Percentiles rank a stretch among this genome's conserved stretches.
Evolutionary conservation across 2,888 invertebrate species (phyloP).

Genomic region (Cinara cedri): DNA sequence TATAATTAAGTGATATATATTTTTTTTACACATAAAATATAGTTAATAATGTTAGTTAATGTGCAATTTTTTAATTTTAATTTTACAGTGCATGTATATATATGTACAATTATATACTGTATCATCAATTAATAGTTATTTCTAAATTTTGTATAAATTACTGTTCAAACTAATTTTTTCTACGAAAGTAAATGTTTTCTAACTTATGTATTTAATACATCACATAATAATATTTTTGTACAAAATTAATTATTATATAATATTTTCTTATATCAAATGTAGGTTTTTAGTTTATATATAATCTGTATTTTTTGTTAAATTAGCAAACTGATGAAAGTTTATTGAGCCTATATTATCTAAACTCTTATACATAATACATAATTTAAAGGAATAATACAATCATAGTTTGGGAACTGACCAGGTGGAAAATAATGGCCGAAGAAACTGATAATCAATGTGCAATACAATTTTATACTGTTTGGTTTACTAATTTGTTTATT

Average conservation of each 20-base stretch:
- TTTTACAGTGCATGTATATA: not conserved
- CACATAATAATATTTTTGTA: conserved; percentile 12
- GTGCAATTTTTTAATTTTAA: conserved; percentile 6
- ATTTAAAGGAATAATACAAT: not conserved
- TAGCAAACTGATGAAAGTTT: not conserved
- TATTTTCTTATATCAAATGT: not conserved
- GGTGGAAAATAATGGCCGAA: not conserved
- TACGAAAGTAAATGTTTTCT: not conserved
- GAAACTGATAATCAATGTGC: conserved; percentile 22
- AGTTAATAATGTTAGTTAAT: not conserved
- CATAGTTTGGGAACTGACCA: not conserved
- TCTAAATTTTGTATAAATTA: not conserved
- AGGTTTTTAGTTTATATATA: not conserved
- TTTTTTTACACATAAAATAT: not conserved
- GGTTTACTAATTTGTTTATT: not conserved
- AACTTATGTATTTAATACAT: not conserved
- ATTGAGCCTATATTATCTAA: not conserved
- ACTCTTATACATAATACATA: too few relatives aligned
- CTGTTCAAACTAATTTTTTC: not conserved
- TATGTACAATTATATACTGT: not conserved
- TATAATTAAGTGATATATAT: not conserved
- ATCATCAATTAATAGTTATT: not conserved
- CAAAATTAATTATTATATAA: not conserved
- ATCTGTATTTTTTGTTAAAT: not conserved
- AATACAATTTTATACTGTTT: conserved; percentile 15